phyloP scores from a whole-genome alignment of 2,113 vertebrate genomes.

The Calonectris borealis region DNA sequence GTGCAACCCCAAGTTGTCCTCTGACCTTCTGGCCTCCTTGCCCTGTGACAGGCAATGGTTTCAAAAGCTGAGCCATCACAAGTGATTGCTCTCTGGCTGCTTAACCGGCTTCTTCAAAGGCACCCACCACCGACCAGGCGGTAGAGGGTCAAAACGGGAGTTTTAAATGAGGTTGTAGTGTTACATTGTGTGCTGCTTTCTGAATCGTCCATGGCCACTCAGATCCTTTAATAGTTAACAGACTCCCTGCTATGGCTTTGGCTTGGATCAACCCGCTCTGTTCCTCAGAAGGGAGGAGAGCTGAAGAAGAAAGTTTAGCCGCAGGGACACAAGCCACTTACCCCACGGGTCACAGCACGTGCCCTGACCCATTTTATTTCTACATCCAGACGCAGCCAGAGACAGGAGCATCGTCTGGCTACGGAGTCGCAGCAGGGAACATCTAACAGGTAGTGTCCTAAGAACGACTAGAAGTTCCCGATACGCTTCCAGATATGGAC shows the following conservation, averaged over 20 bases:
- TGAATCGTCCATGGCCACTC: not conserved
- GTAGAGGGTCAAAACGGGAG: not conserved
- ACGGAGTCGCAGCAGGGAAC: not conserved
- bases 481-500: not conserved
- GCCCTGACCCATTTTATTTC: not conserved
- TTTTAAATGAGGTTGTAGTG: not conserved
- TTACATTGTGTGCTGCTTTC: not conserved
- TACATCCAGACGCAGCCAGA: not conserved
- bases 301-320: not conserved
- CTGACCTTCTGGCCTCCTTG: not conserved
- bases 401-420: not conserved
- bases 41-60: not conserved
- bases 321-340: not conserved
- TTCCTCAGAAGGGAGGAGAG: not conserved
- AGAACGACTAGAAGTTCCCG: not conserved
- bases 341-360: not conserved
- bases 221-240: not conserved
- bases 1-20: not conserved
- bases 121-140: not conserved
- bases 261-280: not conserved
- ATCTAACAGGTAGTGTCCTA: not conserved
- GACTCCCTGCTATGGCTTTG: not conserved
- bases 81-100: not conserved
- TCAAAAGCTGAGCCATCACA: not conserved
- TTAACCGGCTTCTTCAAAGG: not conserved